Conservation (phyloP, 2,797 vertebrate species). For the Dendrocincla tyrannina region DNA sequence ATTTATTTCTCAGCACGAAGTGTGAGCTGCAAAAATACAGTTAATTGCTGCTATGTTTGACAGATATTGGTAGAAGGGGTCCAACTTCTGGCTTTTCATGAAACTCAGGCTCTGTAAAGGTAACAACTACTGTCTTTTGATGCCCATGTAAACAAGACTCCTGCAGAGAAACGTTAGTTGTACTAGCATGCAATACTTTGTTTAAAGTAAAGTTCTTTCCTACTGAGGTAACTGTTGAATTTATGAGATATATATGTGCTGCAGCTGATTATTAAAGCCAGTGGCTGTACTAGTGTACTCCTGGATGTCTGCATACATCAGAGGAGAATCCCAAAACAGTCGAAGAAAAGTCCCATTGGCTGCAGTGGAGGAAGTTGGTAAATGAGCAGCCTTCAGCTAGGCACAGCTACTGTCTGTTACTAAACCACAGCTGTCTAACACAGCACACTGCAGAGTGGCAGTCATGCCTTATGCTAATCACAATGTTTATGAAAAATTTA, state of each 20-base stretch:
- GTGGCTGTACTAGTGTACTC: fast-evolving
- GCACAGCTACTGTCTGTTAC: neutral
- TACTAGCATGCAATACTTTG: neutral
- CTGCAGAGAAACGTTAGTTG: neutral
- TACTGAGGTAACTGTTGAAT: neutral
- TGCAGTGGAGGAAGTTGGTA: neutral
- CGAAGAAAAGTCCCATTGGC: neutral
- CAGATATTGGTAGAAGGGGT: neutral
- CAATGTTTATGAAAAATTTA: constrained; percentile 28
- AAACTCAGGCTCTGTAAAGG: neutral
- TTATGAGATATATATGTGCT: neutral
- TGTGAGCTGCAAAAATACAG: neutral
- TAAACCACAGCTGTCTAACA: neutral
- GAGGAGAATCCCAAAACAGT: neutral
- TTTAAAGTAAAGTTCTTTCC: neutral
- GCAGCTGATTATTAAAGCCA: neutral
- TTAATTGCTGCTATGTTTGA: neutral
- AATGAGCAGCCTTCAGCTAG: neutral
- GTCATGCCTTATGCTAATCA: neutral
- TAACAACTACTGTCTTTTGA: neutral
- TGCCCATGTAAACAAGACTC: neutral
- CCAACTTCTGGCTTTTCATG: neutral
- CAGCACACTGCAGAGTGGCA: fast-evolving
- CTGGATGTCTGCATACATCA: neutral
- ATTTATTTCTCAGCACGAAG: neutral